Base-by-base conservation (phyloP, 2,113 vertebrate genomes). In the Grallaria varia region DNA sequence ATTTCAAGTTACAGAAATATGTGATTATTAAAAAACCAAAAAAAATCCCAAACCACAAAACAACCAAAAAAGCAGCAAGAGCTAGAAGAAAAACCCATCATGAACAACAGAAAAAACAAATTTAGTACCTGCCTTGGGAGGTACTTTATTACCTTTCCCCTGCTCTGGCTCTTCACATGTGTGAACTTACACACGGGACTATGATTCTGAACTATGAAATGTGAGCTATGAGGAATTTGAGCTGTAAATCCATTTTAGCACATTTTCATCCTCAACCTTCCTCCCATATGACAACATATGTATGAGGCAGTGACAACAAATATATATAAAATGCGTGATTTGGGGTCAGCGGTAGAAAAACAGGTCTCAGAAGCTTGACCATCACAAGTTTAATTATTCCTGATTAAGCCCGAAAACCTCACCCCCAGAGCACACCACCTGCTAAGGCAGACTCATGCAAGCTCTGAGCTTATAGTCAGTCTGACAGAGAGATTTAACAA, bases 1-100 rank as follows among this genome's bases (percentile, higher is more conserved):
- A 3, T 21, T 53, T 12, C 3, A 2, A 59, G 60, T 50, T 40
- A 55, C 4, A 42, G 23, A n/a, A 49, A 5, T 1, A 4, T 18
- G 28, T 31, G 10, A 28, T 59, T 66, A 42, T n/a, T 40, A 8
- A 37, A 37, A 64, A 50, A 40, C 44, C 24, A 50, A 27, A 50
- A 50, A 7, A 27, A 50, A 50, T 17, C 44, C 25, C 13, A 37
- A 39, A 31, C 22, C 12, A 9, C 47, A 21, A 49, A 49, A 49
- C 22, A 50, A 50, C 12, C 12, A 39, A 82, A 58, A 47, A 47
- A 0, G 3, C 1, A 27, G 12, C 20, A 72, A 49, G 18, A 58
- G 33, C 56, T 47, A 69, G 30, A 56, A 24, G 42, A 80, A 63
- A 30, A 8, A 24, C 4, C 6, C 2, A 28, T 18, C 8, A 31